Evolutionary conservation across 2,113 vertebrate genomes (phyloP), one percentile per base, ranked within the genome.

Genomic region (Cephalopholis sonnerati): DNA sequence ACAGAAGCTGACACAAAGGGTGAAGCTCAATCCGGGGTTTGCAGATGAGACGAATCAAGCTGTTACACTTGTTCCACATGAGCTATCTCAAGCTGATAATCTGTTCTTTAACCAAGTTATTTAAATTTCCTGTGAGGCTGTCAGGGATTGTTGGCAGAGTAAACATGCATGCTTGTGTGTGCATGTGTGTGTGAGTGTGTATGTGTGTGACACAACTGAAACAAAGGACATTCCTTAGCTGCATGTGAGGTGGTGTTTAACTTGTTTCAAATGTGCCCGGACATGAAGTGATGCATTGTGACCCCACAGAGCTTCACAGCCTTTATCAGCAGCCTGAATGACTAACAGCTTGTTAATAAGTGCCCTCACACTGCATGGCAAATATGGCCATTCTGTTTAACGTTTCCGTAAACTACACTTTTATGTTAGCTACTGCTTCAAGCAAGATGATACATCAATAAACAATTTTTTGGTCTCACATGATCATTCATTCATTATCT

Each of bases 191-290:
- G 63, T 44, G 66, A 55, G 22, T n/a, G 39, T 68, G 39, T 78
- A 79, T 69, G 72, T 51, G 44, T 67, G 32, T 44, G 4, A 18
- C 2, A 57, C 39, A 17, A 17, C 41, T 2, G 75, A 46, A 75
- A 78, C 77, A 78, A 74, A 82, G 76, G 51, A 82, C 39, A 79
- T 87, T 89, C 87, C 85, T 81, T 62, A 79, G 83, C 74, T 59
- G 61, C 12, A 12, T 66, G 75, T 20, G 59, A 66, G 86, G 24
- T 65, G 32, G 13, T 79, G 86, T 91, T 79, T 86, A 75, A 81
- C 82, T 57, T 27, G 24, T 25, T 76, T 57, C 32, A 0, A 55
- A 72, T 54, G 62, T 32, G 83, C 8, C 48, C 0, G 48, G 69
- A 78, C 66, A 44, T 57, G 71, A 64, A 76, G 15, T 59, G 82